Base-by-base conservation (phyloP, 2,888 invertebrate species). In the Baronia brevicornis region DNA sequence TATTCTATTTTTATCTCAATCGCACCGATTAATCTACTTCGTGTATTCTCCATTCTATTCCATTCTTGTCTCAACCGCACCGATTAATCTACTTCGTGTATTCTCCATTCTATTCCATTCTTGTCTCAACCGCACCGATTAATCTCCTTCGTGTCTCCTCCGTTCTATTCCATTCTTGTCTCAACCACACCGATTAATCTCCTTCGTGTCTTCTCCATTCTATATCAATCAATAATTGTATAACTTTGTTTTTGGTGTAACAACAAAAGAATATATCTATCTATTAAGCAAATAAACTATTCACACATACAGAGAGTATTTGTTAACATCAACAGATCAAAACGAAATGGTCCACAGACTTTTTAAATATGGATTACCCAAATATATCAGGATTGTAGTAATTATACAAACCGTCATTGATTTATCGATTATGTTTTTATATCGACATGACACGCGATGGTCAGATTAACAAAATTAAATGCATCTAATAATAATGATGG, bases 331-430 rank as follows among this genome's bases (percentile, higher is more conserved):
- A 19, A 21, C 17, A 20, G 26, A 13, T 32, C 41, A 46, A 29
- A 45, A 50, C 48, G 46, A 54, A 55, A 50, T 47, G 50, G 46
- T 50, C 28, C 46, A 44, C 43, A 47, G 48, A 54, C 57, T 58
- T 49, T 54, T 45, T 51, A 60, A 54, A 51, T 39, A 47, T n/a
- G 65, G 60, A 71, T 70, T 69, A 66, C 67, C 66, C 60, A 67
- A 70, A 78, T 75, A 68, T 64, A 70, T 73, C 64, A 69, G 63
- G 54, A 62, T 72, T 39, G 35, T 38, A 45, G 38, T 56, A 60
- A 68, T 66, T 54, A 54, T 54, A 60, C 60, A 61, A 66, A 65
- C 66, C 67, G 58, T 52, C 45, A 57, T 60, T 69, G 71, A 75
- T 78, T 73, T 66, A 67, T 61, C 15, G 46, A 40, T 47, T 46